Conservation (phyloP, 2,888 invertebrate genomes). For the Prosapia bicincta region DNA sequence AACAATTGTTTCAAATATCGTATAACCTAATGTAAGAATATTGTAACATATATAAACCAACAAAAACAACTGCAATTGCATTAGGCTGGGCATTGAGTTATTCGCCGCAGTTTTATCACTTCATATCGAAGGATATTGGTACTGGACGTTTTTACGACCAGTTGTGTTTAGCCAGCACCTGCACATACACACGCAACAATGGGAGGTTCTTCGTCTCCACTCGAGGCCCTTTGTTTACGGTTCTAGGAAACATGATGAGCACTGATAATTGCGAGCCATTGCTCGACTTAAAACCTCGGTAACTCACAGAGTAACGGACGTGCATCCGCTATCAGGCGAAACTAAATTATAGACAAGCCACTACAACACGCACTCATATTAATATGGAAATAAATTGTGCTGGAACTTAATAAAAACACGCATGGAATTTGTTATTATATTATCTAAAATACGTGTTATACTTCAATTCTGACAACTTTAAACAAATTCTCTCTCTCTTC, state of each 20-base stretch:
- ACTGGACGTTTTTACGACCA: background rate
- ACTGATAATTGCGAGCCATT: background rate
- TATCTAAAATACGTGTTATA: too few species aligned
- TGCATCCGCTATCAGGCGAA: background rate
- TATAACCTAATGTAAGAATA: too few species aligned
- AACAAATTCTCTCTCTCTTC: too few species aligned
- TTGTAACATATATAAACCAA: too few species aligned
- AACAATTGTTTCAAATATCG: too few species aligned
- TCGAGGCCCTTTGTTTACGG: background rate
- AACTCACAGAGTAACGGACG: too few species aligned
- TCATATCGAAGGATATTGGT: background rate
- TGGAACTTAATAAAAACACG: too few species aligned
- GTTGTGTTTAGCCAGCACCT: background rate
- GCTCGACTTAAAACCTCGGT: background rate
- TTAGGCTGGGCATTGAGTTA: background rate
- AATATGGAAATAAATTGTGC: background rate
- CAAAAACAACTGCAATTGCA: too few species aligned
- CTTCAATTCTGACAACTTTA: too few species aligned
- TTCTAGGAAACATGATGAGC: background rate
- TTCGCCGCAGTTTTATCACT: background rate
- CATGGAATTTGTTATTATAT: too few species aligned
- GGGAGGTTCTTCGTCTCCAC: background rate
- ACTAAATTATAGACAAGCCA: background rate
- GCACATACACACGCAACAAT: background rate
- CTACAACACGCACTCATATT: background rate